These are phyloP conservation scores for Rhagonycha lutea DNA, from an alignment of 2,888 invertebrate genomes.

Conservation along the genomic window DNA sequence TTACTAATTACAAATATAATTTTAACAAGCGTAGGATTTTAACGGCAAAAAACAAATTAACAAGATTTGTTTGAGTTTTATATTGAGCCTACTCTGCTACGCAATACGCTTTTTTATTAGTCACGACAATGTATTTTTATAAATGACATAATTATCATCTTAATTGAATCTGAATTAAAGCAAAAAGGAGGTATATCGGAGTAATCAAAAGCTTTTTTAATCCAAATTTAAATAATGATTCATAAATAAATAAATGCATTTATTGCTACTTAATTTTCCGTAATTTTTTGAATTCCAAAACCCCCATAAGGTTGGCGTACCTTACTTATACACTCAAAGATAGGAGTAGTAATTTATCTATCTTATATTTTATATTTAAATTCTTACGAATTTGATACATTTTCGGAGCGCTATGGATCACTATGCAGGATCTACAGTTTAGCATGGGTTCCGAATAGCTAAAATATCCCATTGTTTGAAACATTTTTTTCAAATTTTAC, in stretches of 20 bases:
- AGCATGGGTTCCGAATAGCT: too few relatives aligned
- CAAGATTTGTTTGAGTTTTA: neutral
- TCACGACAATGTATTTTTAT: neutral
- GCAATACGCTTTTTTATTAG: neutral
- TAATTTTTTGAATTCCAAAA: too few relatives aligned
- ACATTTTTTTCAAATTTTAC: too few relatives aligned
- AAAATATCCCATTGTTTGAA: too few relatives aligned
- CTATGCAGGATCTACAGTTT: too few relatives aligned
- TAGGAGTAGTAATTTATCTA: neutral
- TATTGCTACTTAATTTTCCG: too few relatives aligned
- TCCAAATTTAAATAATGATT: neutral
- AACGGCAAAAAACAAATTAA: neutral
- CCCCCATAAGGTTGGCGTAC: neutral
- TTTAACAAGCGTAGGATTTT: neutral
- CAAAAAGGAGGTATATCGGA: neutral
- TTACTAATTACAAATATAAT: neutral
- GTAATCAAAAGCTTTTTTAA: neutral
- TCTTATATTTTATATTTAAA: too few relatives aligned
- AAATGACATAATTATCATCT: neutral
- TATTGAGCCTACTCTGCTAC: neutral
- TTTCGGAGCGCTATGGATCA: too few relatives aligned
- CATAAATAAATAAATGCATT: too few relatives aligned
- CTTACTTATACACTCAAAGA: neutral
- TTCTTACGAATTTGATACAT: too few relatives aligned
- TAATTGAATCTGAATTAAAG: neutral